A percentile compares a stretch with the other conserved stretches of the same genome.
phyloP scores from a whole-genome alignment of 92 coral and sea anemone genomes.

The Epizoanthus illoricatus region DNA sequence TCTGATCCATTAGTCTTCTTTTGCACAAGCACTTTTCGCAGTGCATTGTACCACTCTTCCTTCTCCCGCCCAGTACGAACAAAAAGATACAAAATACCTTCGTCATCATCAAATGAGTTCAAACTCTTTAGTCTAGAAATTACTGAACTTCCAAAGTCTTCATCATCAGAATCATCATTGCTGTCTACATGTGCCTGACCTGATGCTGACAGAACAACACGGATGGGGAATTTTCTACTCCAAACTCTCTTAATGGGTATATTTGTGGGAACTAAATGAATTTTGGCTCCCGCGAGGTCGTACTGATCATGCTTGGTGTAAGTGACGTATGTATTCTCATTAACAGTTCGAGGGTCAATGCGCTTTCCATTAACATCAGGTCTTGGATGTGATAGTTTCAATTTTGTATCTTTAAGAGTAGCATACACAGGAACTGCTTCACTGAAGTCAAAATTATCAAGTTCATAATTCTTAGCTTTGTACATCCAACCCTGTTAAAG shows the following conservation, averaged over 20 bases:
- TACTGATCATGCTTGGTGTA: slow-evolving; percentile 69
- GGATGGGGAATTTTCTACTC: slow-evolving; percentile 92
- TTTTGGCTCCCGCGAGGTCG: slow-evolving; percentile 68
- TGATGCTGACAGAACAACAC: slow-evolving; percentile 51
- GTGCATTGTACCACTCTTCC: slow-evolving; percentile 90
- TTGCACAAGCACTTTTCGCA: slow-evolving; percentile 52
- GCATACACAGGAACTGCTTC: slow-evolving; percentile 78
- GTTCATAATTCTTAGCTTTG: slow-evolving; percentile 74
- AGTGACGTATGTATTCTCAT: slow-evolving; percentile 47
- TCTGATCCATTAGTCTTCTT: slow-evolving; percentile 44
- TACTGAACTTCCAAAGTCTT: slow-evolving; percentile 40
- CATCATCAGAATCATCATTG: slow-evolving; percentile 33
- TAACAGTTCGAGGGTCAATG: slow-evolving; percentile 72
- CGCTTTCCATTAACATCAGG: slow-evolving; percentile 64
- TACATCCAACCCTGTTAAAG: slow-evolving; percentile 89
- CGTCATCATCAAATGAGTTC: slow-evolving; percentile 59
- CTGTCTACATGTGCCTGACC: slow-evolving; percentile 42
- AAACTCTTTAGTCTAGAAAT: slow-evolving; percentile 50
- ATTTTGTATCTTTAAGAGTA: slow-evolving; percentile 58
- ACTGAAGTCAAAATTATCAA: slow-evolving; percentile 70
- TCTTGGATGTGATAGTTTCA: slow-evolving; percentile 80
- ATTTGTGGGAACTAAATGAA: slow-evolving; percentile 73
- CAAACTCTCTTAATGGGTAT: slow-evolving; percentile 79
- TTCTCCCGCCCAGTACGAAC: slow-evolving; percentile 92
- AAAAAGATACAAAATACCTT: slow-evolving; percentile 62